Percentiles rank a stretch among this genome's conserved stretches.
Conservation (phyloP, 2,888 invertebrate genomes). For the Melinaea marsaeus region DNA sequence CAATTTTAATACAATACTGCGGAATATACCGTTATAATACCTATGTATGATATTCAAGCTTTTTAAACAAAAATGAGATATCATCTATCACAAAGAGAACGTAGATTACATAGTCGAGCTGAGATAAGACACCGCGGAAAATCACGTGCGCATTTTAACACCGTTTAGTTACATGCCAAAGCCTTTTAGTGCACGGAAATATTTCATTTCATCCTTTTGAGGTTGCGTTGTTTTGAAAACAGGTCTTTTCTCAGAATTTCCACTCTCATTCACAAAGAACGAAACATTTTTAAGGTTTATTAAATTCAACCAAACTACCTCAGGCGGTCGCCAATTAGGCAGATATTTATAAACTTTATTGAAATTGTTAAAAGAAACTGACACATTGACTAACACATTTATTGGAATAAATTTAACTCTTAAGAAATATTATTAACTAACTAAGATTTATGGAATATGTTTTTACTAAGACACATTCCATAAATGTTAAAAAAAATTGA, state of each 20-base stretch:
- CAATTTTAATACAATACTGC: too few relatives aligned
- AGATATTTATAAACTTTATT: constrained; percentile 9
- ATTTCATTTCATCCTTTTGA: constrained; percentile 52
- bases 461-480: too few relatives aligned
- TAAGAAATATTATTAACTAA: too few relatives aligned
- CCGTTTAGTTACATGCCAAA: constrained; percentile 28
- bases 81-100: constrained; percentile 7
- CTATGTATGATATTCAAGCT: too few relatives aligned
- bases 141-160: neutral
- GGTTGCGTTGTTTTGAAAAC: constrained; percentile 51
- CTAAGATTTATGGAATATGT: too few relatives aligned
- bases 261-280: constrained; percentile 34
- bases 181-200: constrained; percentile 40
- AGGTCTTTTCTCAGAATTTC: constrained; percentile 45
- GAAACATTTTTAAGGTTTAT: constrained; percentile 59
- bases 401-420: too few relatives aligned
- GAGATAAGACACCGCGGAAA: constrained; percentile 23
- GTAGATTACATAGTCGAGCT: neutral
- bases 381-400: too few relatives aligned
- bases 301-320: constrained; percentile 47
- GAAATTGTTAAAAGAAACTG: constrained; percentile 35
- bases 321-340: constrained; percentile 17
- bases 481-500: too few relatives aligned
- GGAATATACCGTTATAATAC: too few relatives aligned
- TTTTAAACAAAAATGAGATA: neutral